These are phyloP conservation scores for Zaprionus lineosus DNA, from an alignment of 2,888 invertebrate genomes.

Conservation along the genomic window DNA sequence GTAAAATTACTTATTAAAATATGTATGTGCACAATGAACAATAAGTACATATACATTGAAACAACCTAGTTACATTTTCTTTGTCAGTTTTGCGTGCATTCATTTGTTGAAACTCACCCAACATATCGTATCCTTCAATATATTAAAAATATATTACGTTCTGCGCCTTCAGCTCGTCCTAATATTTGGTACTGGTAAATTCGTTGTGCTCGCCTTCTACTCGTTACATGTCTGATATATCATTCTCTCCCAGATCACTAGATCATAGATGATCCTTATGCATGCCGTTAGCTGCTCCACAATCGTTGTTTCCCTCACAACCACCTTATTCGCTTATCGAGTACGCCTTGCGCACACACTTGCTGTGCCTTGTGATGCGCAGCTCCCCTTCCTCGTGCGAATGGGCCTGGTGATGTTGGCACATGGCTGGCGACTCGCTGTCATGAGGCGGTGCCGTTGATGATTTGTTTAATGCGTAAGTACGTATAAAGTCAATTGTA, in stretches of 20 bases:
- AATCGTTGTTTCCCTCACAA: conserved; percentile 5
- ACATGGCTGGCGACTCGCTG: conserved; percentile 63
- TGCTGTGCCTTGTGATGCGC: conserved; percentile 92
- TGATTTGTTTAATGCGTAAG: conserved; percentile 92
- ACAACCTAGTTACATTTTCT: conserved; percentile 65
- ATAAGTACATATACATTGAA: conserved; percentile 48
- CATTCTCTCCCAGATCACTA: too few species aligned
- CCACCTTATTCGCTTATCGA: conserved; percentile 85
- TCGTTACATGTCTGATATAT: neutral
- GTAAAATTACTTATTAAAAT: conserved; percentile 38
- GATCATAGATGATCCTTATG: too few species aligned
- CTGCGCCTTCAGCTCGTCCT: neutral
- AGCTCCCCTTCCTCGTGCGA: conserved; percentile 88
- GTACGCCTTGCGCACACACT: conserved; percentile 86
- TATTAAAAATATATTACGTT: conserved; percentile 20
- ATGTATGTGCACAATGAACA: conserved; percentile 31
- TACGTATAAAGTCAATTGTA: conserved; percentile 96
- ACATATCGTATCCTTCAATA: neutral
- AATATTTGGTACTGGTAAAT: conserved; percentile 49
- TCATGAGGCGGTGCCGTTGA: conserved; percentile 57
- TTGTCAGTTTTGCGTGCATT: conserved; percentile 1
- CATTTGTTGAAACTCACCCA: neutral
- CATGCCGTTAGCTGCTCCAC: neutral
- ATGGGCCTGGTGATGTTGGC: conserved; percentile 84
- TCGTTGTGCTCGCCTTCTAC: conserved; percentile 56